These are phyloP conservation scores for Drosophila punjabiensis DNA, from an alignment of 1,140 invertebrate genomes.

Conservation along the genomic window DNA sequence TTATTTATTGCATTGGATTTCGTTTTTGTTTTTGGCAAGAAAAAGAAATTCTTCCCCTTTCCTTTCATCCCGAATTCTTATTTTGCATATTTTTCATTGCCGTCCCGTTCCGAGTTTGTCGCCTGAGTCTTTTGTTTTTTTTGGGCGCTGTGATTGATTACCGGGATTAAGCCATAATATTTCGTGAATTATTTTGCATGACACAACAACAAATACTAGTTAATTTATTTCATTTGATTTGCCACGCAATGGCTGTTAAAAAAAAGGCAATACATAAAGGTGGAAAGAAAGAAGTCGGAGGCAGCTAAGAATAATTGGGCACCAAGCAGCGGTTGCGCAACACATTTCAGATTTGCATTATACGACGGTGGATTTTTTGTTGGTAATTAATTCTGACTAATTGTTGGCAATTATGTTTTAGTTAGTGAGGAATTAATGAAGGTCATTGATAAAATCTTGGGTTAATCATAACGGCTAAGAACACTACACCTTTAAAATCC, in stretches of 20 bases:
- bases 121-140: conserved; percentile 75
- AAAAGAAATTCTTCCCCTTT: conserved; percentile 50
- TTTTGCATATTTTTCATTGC: conserved; percentile 30
- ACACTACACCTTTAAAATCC: background rate
- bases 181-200: conserved; percentile 78
- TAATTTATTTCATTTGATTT: conserved; percentile 52
- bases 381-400: conserved; percentile 41
- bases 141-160: conserved; percentile 67
- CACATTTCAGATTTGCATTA: conserved; percentile 52
- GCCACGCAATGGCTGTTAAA: conserved; percentile 26
- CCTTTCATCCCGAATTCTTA: conserved; percentile 20
- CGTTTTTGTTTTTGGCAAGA: conserved; percentile 36
- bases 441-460: conserved; percentile 5
- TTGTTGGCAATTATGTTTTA: conserved; percentile 47
- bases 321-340: conserved; percentile 30
- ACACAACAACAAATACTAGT: conserved; percentile 57
- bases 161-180: conserved; percentile 69
- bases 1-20: conserved; percentile 55
- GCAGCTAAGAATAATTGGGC: conserved; percentile 38
- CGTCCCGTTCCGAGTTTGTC: conserved; percentile 54
- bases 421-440: conserved; percentile 15
- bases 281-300: conserved; percentile 10
- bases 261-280: background rate
- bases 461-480: conserved; percentile 5
- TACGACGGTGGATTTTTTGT: background rate